Conservation (phyloP, 30 jellyfish, hydroid and myxozoan species). For the Aurelia coerulea region DNA sequence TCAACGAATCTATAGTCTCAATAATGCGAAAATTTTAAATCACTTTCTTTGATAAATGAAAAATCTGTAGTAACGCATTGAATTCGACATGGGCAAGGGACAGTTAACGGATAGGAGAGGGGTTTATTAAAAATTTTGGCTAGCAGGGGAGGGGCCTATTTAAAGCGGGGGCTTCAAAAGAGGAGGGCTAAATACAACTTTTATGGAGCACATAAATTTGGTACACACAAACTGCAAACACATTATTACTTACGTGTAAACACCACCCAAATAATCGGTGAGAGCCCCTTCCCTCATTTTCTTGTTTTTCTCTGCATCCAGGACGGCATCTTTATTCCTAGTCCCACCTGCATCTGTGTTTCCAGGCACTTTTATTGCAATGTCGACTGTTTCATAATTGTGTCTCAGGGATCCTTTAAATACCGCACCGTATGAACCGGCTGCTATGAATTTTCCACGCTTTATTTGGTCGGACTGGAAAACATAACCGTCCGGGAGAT, state of each 20-base stretch:
- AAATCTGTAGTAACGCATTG: too few species aligned
- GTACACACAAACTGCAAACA: too few species aligned
- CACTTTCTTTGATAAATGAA: too few species aligned
- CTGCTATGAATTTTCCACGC: constrained; percentile 77
- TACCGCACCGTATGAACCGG: constrained; percentile 95
- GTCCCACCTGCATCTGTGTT: constrained; percentile 76
- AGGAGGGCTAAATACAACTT: too few species aligned
- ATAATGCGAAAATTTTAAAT: too few species aligned
- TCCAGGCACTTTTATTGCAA: constrained; percentile 77
- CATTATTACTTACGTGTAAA: constrained; percentile 56
- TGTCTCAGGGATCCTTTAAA: constrained; percentile 61
- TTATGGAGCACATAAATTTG: too few species aligned
- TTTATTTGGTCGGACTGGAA: constrained; percentile 48
- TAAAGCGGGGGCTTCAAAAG: too few species aligned
- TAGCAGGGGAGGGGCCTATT: too few species aligned
- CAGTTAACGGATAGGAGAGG: too few species aligned
- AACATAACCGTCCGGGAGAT: constrained; percentile 68
- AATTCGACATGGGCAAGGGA: too few species aligned
- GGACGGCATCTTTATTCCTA: constrained; percentile 20
- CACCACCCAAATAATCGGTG: constrained; percentile 35
- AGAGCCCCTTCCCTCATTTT: constrained; percentile 51
- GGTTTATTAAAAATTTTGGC: too few species aligned
- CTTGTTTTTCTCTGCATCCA: constrained; percentile 63
- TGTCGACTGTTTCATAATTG: constrained; percentile 18
- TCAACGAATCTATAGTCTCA: too few species aligned